Conservation (phyloP, 2,888 invertebrate species). For the Dendrolimus pini region DNA sequence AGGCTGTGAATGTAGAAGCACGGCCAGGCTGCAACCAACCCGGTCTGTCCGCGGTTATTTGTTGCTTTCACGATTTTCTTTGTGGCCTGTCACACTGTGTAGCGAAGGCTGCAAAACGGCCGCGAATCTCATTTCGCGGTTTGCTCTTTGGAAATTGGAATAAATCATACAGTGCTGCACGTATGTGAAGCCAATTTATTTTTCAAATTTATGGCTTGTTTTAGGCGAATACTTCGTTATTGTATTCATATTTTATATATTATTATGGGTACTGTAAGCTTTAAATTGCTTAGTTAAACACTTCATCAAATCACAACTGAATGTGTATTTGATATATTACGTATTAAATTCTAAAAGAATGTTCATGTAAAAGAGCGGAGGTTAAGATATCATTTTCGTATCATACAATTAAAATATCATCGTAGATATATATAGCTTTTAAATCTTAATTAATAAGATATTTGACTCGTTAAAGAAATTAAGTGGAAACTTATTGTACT, state of each 20-base stretch:
- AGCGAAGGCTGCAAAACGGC: background rate
- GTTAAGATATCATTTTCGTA: too few species aligned
- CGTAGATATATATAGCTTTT: too few species aligned
- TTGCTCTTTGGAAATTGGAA: background rate
- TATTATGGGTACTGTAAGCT: too few species aligned
- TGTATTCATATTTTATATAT: background rate
- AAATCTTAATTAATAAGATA: too few species aligned
- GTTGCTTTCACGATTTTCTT: background rate
- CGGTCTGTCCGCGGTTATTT: background rate
- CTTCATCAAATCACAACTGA: too few species aligned
- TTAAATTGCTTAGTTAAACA: too few species aligned
- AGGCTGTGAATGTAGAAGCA: constrained; percentile 5
- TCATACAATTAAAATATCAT: too few species aligned
- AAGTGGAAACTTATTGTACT: too few species aligned
- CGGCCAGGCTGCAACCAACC: background rate
- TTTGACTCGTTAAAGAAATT: too few species aligned
- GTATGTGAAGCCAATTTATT: background rate
- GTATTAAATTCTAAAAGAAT: too few species aligned
- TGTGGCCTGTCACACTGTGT: background rate
- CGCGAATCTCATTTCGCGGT: background rate
- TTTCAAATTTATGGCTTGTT: background rate
- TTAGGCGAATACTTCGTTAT: background rate
- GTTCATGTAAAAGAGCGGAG: too few species aligned
- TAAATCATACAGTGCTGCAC: background rate
- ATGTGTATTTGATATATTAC: too few species aligned